Conservation (phyloP, 92 coral and sea anemone genomes). For the Porites divaricata region DNA sequence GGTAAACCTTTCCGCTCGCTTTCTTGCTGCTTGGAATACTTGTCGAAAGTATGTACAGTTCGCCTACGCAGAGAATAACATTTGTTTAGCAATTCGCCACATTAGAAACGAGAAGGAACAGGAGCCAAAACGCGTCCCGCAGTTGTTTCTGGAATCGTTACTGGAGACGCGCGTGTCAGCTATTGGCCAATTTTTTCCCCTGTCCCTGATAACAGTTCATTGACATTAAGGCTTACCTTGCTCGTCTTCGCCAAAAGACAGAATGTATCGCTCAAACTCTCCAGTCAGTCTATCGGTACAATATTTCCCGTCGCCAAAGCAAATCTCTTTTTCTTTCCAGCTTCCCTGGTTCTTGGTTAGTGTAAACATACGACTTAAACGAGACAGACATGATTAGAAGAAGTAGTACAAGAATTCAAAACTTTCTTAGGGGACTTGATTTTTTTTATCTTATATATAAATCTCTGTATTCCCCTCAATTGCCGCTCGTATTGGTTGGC, state of each 20-base stretch:
- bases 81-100: too few relatives aligned
- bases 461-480: too few relatives aligned
- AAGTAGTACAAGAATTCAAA: neutral
- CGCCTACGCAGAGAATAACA: slow-evolving; percentile 54
- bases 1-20: slow-evolving; percentile 70
- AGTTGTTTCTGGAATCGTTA: too few relatives aligned
- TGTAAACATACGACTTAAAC: slow-evolving; percentile 74
- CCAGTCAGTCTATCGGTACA: slow-evolving; percentile 88
- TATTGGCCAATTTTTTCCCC: too few relatives aligned
- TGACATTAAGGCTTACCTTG: slow-evolving; percentile 53
- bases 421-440: neutral
- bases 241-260: slow-evolving; percentile 97
- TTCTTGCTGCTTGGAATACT: slow-evolving; percentile 34
- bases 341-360: slow-evolving; percentile 69
- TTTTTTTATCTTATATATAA: too few relatives aligned
- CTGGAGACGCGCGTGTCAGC: too few relatives aligned
- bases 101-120: too few relatives aligned
- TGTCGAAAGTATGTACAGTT: slow-evolving; percentile 76
- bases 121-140: too few relatives aligned
- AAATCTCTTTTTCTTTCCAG: slow-evolving; percentile 74
- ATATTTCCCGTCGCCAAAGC: slow-evolving; percentile 85
- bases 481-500: too few relatives aligned
- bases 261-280: slow-evolving; percentile 72
- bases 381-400: neutral
- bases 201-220: too few relatives aligned